Conservation (phyloP, 2,113 vertebrate genomes). For the Neotragus pygmaeus region DNA sequence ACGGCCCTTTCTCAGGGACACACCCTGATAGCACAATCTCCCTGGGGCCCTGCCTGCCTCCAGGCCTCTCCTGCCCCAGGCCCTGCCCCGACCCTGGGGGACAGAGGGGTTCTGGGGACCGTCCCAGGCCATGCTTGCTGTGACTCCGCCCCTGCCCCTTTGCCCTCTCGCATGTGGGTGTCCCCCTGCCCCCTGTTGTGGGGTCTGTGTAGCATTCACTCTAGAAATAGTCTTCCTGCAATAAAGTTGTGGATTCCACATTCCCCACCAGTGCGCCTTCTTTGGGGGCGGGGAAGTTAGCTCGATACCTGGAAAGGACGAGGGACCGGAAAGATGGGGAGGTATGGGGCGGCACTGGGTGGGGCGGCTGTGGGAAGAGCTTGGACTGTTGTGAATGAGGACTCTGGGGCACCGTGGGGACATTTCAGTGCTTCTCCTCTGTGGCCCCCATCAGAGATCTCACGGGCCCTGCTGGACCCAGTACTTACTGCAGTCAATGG, state of each 20-base stretch:
- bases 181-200: background rate
- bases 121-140: constrained; percentile 34
- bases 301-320: background rate
- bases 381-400: background rate
- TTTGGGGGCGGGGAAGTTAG: background rate
- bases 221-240: constrained; percentile 70
- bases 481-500: background rate
- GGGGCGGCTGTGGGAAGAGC: background rate
- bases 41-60: background rate
- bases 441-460: background rate
- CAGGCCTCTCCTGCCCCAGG: background rate
- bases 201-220: constrained; percentile 48
- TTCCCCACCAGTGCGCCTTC: background rate
- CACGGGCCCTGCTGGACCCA: background rate
- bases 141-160: background rate
- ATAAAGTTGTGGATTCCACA: constrained; percentile 62
- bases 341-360: background rate
- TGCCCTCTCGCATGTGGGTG: constrained; percentile 63
- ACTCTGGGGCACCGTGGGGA: too few species aligned
- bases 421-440: too few species aligned
- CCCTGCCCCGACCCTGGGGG: background rate
- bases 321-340: background rate
- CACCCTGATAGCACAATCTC: constrained; percentile 75
- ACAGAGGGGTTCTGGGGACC: constrained; percentile 32
- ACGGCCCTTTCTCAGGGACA: constrained; percentile 71